These are phyloP conservation scores for Oncorhynchus keta DNA, from an alignment of 2,113 vertebrate genomes.

Conservation along the genomic window DNA sequence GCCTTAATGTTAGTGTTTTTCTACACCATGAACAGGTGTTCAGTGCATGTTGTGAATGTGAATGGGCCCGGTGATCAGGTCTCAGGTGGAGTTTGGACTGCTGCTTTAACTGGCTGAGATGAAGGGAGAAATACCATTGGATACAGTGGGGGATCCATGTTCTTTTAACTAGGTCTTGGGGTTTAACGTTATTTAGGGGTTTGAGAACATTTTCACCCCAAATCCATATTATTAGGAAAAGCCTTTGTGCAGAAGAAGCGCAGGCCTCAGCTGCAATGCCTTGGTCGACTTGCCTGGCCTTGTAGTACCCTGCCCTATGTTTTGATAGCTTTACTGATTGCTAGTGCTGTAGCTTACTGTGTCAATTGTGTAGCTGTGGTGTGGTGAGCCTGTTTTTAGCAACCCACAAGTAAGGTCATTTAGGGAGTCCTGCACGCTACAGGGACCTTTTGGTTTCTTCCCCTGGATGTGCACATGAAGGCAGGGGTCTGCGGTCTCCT, in stretches of 20 bases:
- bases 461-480: slow-evolving; percentile 65
- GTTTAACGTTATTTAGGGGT: slow-evolving; percentile 43
- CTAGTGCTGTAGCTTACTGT: slow-evolving; percentile 59
- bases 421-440: slow-evolving; percentile 59
- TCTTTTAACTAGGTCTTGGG: slow-evolving; percentile 39
- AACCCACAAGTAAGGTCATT: slow-evolving; percentile 69
- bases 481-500: slow-evolving; percentile 65
- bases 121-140: slow-evolving; percentile 35
- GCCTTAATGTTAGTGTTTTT: slow-evolving; percentile 39
- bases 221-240: slow-evolving; percentile 27
- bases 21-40: slow-evolving; percentile 44
- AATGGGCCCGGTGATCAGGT: slow-evolving; percentile 11
- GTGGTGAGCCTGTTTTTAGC: slow-evolving; percentile 62
- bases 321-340: slow-evolving; percentile 67
- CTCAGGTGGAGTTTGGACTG: slow-evolving; percentile 32
- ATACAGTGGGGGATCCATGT: slow-evolving; percentile 36
- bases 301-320: slow-evolving; percentile 60
- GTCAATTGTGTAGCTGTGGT: slow-evolving; percentile 53
- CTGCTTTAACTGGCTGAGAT: slow-evolving; percentile 33
- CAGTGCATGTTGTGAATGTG: slow-evolving; percentile 38
- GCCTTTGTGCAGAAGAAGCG: slow-evolving; percentile 17
- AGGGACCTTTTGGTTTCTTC: slow-evolving; percentile 67
- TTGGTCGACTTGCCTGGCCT: slow-evolving; percentile 55
- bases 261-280: slow-evolving; percentile 42
- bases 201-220: slow-evolving; percentile 26